These are phyloP conservation scores for Ictalurus furcatus DNA, from an alignment of 2,113 vertebrate genomes.

Conservation along the genomic window DNA sequence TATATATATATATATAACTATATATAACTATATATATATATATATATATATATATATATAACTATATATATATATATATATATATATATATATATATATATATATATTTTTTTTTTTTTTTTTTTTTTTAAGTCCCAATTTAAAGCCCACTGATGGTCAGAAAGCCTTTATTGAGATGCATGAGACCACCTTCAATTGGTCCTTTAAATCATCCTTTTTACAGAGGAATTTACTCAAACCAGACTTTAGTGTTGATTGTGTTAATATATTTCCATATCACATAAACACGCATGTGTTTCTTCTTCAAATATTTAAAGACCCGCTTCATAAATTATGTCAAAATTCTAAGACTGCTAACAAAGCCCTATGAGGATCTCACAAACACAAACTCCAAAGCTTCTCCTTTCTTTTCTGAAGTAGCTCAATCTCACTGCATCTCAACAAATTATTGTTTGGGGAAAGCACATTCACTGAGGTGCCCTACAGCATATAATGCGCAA, in stretches of 20 bases:
- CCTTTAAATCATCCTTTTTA: neutral
- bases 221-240: neutral
- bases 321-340: neutral
- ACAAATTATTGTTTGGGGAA: constrained; percentile 19
- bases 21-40: no score
- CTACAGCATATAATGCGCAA: constrained; percentile 7
- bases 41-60: no score
- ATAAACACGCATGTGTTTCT: neutral
- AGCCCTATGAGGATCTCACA: neutral
- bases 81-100: no score
- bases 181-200: neutral
- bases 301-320: constrained; percentile 16
- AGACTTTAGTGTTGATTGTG: neutral
- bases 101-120: no score
- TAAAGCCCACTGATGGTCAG: neutral
- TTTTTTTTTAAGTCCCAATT: neutral
- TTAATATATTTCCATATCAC: neutral
- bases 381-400: constrained; percentile 1
- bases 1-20: no score
- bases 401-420: neutral
- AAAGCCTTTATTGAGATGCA: neutral
- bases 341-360: constrained; percentile 17
- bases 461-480: neutral
- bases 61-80: no score
- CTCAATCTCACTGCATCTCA: neutral